Evolutionary conservation across 1,140 invertebrate genomes (phyloP), one percentile per base, ranked within the genome.

Genomic region (Vanessa tameamea): DNA sequence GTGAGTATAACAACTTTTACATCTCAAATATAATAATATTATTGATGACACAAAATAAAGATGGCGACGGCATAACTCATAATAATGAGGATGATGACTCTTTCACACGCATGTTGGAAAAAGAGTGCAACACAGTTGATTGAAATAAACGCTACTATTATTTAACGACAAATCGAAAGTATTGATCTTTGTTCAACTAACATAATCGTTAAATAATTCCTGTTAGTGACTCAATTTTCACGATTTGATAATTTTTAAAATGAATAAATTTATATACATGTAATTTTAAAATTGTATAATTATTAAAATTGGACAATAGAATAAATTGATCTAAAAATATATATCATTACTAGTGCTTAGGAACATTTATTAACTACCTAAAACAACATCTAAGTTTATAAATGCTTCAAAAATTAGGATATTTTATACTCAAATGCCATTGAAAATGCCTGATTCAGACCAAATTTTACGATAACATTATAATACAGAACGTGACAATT

Each of bases 361-460:
- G 78, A 79, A 79, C 78, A 72, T 72, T 79, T 73, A 61, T 43
- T 61, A 61, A 37, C 13, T 61, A 37, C 7, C 57, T 61, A 37
- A 61, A 23, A 61, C 43, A 43, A 61, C 14, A 76, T 48, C 65
- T 75, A 69, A 74, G 59, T 74, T 72, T 73, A 73, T 82, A 79
- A 82, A 82, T 78, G 80, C 80, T 76, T 79, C 73, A 14, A 78
- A 78, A 78, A 74, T 74, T 72, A 53, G 61, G 48, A 64, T 51
- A 55, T 47, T 0, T 26, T 26, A 61, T 37, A 61, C 16, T 61
- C 23, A 61, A 61, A 61, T 61, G 57, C 57, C 7, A 31, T 37
- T 31, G 12, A 61, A 61, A 61, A 15, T 61, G 57, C 13, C 26
- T 61, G 26, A 8, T 31, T 61, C 26, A 37, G 23, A 61, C 57